Base-by-base conservation (phyloP, 35 echinoderm and acorn worm species). In the Hemicentrotus pulcherrimus region DNA sequence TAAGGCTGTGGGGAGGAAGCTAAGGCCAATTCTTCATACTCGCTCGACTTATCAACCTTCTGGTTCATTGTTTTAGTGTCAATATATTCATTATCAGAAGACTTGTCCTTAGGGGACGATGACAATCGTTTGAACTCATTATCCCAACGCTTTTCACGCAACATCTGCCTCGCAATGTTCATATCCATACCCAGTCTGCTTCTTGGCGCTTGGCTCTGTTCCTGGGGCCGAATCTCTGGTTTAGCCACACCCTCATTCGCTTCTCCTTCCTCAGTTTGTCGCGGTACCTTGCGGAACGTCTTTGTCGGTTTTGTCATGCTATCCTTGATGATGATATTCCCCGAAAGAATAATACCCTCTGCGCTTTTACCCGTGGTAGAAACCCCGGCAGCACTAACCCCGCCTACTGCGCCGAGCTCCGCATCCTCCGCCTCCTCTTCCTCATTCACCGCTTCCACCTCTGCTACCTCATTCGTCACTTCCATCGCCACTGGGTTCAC, bases 261-360 rank as follows among this genome's bases (percentile, higher is more conserved):
- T 31, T 93, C 91, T 6, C 91, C 91, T 1, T 93, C 48, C 13
- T 58, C 91, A 93, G 91, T 93, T 13, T 93, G 91, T n/a, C 91
- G 91, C 30, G 91, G 91, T 28, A 93, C 91, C 91, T 93, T 93
- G 46, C 91, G 91, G 48, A 46, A 93, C 28, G 91, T 93, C 91
- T 93, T 93, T 32, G 91, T 93, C 13, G 91, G 91, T 93, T 93
- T 93, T 10, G 91, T 46, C 30, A 93, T 93, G 47, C 91, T 93
- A 28, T 93, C 91, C 48, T 93, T 93, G 47, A 93, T 93, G 16
- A 93, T 93, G 91, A 93, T 93, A 47, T 93, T 93, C 16, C 91
- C 91, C 5, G 91, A 93, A 13, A 93, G 46, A 31, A 93, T 31
- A 47, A 47, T 58, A 28, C 91, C 91, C 30, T 93, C 91, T 31